A percentile compares a stretch with the other conserved stretches of the same genome.
Conservation (phyloP, 2,113 vertebrate species). For the Archocentrus centrarchus region DNA sequence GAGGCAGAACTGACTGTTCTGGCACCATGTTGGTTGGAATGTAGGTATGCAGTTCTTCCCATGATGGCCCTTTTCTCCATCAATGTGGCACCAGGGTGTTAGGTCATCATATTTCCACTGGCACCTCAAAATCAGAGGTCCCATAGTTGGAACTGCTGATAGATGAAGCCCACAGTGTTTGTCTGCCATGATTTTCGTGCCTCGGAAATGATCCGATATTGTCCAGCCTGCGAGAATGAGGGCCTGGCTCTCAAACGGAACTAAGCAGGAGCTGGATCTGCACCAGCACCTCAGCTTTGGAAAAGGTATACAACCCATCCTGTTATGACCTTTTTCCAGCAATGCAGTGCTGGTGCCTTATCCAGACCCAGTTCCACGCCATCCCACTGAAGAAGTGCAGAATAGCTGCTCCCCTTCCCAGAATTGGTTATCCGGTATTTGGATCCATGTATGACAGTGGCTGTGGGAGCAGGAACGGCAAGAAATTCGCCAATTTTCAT, state of each 20-base stretch:
- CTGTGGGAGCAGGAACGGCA: background rate
- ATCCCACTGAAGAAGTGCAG: too few relatives aligned
- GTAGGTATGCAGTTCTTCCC: background rate
- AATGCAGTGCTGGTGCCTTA: background rate
- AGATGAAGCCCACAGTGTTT: background rate
- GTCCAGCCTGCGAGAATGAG: background rate
- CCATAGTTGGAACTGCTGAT: background rate
- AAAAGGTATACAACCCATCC: background rate
- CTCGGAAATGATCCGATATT: background rate
- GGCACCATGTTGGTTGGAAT: background rate
- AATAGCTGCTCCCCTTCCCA: too few relatives aligned
- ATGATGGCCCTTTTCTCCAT: background rate
- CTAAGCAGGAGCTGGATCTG: background rate
- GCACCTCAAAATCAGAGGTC: background rate
- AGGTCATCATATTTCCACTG: background rate
- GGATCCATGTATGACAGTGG: background rate
- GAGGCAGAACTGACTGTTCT: too few relatives aligned
- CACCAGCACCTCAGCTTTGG: background rate
- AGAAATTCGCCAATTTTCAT: background rate
- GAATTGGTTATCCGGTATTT: background rate
- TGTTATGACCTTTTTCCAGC: background rate
- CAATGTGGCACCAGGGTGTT: background rate
- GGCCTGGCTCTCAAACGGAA: background rate
- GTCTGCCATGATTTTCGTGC: accelerated
- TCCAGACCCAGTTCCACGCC: background rate